Conservation (phyloP, 2,888 invertebrate species). For the Pollenia griseotomentosa region DNA sequence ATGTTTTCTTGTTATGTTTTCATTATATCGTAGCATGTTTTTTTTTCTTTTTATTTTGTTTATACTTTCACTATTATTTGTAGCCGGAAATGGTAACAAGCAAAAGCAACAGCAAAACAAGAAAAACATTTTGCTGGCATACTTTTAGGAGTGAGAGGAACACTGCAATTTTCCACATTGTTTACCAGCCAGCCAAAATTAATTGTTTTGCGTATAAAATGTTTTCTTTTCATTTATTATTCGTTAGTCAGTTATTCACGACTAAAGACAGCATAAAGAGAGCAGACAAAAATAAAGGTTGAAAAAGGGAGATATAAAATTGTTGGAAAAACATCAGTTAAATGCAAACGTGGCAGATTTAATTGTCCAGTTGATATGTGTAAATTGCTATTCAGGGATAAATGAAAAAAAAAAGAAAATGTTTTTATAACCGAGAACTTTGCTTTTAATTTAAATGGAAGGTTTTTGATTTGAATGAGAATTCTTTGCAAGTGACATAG, state of each 20-base stretch:
- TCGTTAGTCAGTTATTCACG: slow-evolving; percentile 28
- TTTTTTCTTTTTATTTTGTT: slow-evolving; percentile 19
- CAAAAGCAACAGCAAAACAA: background rate
- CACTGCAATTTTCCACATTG: slow-evolving; percentile 7
- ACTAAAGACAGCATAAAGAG: background rate
- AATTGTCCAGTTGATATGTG: slow-evolving; percentile 73
- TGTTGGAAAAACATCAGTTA: slow-evolving; percentile 56
- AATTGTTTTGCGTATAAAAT: slow-evolving; percentile 69
- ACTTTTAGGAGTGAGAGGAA: slow-evolving; percentile 19
- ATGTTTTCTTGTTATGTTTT: slow-evolving; percentile 39
- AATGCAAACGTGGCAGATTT: slow-evolving; percentile 72
- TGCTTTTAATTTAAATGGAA: slow-evolving; percentile 5
- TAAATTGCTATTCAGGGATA: slow-evolving; percentile 67
- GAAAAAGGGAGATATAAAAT: background rate
- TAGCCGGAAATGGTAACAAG: slow-evolving; percentile 41
- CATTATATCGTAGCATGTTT: slow-evolving; percentile 30
- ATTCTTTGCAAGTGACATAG: slow-evolving; percentile 37
- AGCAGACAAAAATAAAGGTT: too few relatives aligned
- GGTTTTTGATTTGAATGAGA: slow-evolving; percentile 40
- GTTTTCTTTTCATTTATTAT: slow-evolving; percentile 70
- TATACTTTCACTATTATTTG: slow-evolving; percentile 53
- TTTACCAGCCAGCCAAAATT: slow-evolving; percentile 54
- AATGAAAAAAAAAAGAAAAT: background rate
- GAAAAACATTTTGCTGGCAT: slow-evolving; percentile 27
- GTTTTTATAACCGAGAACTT: background rate